phyloP scores from a whole-genome alignment of 2,797 vertebrate genomes.

The Scomberomorus guttatus region DNA sequence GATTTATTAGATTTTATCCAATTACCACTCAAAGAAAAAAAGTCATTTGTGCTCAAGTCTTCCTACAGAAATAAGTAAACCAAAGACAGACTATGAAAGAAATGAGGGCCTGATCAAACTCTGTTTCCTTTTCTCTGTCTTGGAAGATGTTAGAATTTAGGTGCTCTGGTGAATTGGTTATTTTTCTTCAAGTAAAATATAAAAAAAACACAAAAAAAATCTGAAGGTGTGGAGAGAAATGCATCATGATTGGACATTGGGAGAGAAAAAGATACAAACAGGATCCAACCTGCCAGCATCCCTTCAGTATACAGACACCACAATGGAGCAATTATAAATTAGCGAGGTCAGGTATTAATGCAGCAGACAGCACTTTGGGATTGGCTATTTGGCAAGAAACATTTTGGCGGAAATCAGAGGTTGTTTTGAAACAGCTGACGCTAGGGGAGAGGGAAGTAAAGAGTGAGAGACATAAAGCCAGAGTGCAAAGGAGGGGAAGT shows the following conservation, averaged over 20 bases:
- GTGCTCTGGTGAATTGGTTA: conserved; percentile 5
- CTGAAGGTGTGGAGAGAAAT: conserved; percentile 16
- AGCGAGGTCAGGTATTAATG: conserved; percentile 79
- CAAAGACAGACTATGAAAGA: conserved; percentile 29
- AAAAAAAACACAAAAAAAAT: conserved; percentile 6
- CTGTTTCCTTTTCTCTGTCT: conserved; percentile 29
- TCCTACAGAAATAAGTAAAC: conserved; percentile 47
- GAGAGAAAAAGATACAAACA: conserved; percentile 14
- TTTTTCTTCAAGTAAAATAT: conserved; percentile 13
- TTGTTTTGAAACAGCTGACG: conserved; percentile 73
- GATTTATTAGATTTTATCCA: conserved; percentile 54
- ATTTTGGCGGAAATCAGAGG: conserved; percentile 69
- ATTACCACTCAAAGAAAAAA: conserved; percentile 38
- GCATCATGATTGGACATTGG: conserved; percentile 43
- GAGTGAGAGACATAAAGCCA: conserved; percentile 49
- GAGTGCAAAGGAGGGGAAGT: conserved; percentile 42
- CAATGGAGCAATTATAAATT: conserved; percentile 80
- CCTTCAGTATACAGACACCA: conserved; percentile 50
- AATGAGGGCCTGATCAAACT: conserved; percentile 23
- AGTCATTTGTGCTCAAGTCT: conserved; percentile 40
- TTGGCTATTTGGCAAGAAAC: conserved; percentile 72
- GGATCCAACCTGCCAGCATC: conserved; percentile 62
- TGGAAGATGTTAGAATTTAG: conserved; percentile 6
- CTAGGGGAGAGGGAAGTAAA: conserved; percentile 47
- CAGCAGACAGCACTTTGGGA: conserved; percentile 75